A percentile compares a stretch with the other conserved stretches of the same genome.
These are phyloP conservation scores for Equus quagga DNA, from an alignment of 2,113 vertebrate genomes.

Conservation along the genomic window DNA sequence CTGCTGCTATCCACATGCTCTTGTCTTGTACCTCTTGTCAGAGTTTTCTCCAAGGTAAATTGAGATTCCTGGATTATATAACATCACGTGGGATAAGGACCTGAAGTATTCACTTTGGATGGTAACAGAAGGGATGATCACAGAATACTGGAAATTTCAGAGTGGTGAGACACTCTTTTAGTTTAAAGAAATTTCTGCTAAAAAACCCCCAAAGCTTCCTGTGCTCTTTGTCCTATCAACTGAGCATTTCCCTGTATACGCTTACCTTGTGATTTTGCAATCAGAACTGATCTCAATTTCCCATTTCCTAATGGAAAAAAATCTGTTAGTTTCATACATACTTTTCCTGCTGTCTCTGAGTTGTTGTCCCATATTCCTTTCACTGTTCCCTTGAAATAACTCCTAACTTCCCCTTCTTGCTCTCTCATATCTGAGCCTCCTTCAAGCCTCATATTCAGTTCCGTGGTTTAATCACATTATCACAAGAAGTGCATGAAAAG, in stretches of 20 bases:
- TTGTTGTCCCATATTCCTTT: neutral
- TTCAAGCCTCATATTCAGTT: neutral
- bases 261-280: neutral
- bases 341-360: neutral
- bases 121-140: neutral
- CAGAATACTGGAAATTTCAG: neutral
- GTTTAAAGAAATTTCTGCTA: neutral
- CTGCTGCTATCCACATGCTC: neutral
- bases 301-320: neutral
- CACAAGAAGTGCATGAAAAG: neutral
- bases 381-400: neutral
- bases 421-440: neutral
- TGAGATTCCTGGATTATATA: neutral
- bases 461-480: neutral
- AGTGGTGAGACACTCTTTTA: neutral
- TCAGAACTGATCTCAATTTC: neutral
- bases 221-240: neutral
- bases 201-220: neutral
- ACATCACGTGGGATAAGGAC: neutral
- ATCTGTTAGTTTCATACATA: neutral
- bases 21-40: neutral
- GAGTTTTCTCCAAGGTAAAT: neutral
- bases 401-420: neutral
- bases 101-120: neutral
- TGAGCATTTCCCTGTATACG: neutral